Conservation (phyloP, 2,113 vertebrate species). For the Laterallus jamaicensis region DNA sequence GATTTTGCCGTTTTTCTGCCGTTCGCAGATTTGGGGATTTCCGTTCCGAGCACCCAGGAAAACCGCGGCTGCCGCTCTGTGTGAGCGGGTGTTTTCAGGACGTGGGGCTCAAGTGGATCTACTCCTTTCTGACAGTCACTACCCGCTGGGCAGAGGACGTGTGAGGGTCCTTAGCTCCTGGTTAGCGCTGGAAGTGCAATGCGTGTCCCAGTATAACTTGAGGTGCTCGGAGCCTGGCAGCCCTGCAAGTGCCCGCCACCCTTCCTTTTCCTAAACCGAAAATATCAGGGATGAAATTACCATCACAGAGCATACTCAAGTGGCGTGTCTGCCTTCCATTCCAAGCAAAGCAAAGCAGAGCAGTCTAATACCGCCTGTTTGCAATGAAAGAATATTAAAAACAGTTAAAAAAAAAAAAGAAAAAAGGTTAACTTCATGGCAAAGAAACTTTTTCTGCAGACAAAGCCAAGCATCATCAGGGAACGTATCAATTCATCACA, state of each 20-base stretch:
- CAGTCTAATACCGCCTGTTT: neutral
- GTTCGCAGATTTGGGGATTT: neutral
- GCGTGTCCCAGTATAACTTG: fast-evolving
- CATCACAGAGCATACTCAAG: neutral
- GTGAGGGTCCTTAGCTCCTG: neutral
- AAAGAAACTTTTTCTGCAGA: neutral
- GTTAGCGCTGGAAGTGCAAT: neutral
- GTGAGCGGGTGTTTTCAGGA: neutral
- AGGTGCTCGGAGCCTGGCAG: neutral
- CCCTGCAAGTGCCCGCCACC: neutral
- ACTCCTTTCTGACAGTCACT: neutral
- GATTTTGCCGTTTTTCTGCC: neutral
- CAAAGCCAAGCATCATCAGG: neutral
- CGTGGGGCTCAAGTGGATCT: neutral
- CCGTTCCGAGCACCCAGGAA: fast-evolving
- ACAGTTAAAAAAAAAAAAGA: neutral
- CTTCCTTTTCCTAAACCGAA: slow-evolving; percentile 11
- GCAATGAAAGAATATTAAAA: slow-evolving; percentile 9
- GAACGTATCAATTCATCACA: slow-evolving; percentile 34
- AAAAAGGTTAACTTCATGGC: neutral
- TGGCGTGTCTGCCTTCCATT: neutral
- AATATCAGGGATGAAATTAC: neutral
- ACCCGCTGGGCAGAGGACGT: neutral
- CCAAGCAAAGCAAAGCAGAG: slow-evolving; percentile 18
- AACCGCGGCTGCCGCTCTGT: fast-evolving